A percentile compares a stretch with the other conserved stretches of the same genome.
phyloP scores from a whole-genome alignment of 1,140 invertebrate species.

The Drosophila ananassae region DNA sequence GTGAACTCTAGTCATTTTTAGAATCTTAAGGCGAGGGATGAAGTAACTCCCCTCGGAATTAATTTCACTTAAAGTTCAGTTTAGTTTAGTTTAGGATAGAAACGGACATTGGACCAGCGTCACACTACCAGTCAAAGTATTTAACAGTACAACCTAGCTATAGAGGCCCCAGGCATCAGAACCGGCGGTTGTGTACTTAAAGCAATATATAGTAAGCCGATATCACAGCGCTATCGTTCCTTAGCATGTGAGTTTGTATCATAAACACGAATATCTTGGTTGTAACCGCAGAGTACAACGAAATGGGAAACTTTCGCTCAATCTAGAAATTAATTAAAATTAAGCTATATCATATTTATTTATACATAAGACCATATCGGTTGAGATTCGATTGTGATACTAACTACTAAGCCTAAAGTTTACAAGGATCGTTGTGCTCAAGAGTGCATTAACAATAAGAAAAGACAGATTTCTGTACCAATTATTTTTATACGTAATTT shows the following conservation, averaged over 20 bases:
- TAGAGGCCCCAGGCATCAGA: slow-evolving; percentile 63
- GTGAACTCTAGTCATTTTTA: slow-evolving; percentile 83
- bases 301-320: slow-evolving; percentile 81
- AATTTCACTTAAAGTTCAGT: slow-evolving; percentile 17
- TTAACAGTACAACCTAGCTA: slow-evolving; percentile 70
- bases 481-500: slow-evolving; percentile 74
- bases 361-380: slow-evolving; percentile 57
- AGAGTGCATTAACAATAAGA: slow-evolving; percentile 56
- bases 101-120: slow-evolving; percentile 78
- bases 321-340: slow-evolving; percentile 41
- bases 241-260: slow-evolving; percentile 43
- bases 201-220: slow-evolving; percentile 50
- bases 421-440: slow-evolving; percentile 64
- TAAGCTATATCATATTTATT: slow-evolving; percentile 40
- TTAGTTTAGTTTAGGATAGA: slow-evolving; percentile 57
- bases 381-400: slow-evolving; percentile 76
- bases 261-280: slow-evolving; percentile 51
- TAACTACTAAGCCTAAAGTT: slow-evolving; percentile 76
- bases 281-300: slow-evolving; percentile 78
- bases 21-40: slow-evolving; percentile 46
- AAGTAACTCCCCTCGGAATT: slow-evolving; percentile 3
- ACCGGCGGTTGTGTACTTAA: slow-evolving; percentile 80
- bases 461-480: slow-evolving; percentile 36
- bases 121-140: slow-evolving; percentile 80
- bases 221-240: slow-evolving; percentile 80